Percentiles rank a stretch among this genome's conserved stretches.
These are phyloP conservation scores for Arvicanthis niloticus DNA, from an alignment of 2,113 vertebrate genomes.

Conservation along the genomic window DNA sequence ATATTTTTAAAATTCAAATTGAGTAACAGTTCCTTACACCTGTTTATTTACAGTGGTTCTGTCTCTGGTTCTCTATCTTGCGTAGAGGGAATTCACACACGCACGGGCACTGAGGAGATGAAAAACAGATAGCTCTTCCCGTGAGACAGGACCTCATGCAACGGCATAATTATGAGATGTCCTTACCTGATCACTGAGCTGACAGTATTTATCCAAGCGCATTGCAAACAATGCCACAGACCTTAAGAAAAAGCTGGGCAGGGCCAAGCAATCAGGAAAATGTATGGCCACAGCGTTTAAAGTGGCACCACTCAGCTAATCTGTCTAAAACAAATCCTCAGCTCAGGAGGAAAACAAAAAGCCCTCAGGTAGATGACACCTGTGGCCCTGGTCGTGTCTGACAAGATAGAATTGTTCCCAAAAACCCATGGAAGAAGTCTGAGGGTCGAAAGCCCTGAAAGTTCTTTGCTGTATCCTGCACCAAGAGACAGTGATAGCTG, in stretches of 20 bases:
- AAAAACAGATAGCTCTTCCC: conserved; percentile 76
- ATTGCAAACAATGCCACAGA: conserved; percentile 74
- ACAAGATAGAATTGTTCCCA: neutral
- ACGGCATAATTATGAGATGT: conserved; percentile 80
- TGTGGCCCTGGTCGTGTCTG: neutral
- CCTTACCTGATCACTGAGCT: conserved; percentile 79
- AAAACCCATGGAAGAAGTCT: neutral
- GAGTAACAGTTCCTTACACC: conserved; percentile 70
- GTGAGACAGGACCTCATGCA: conserved; percentile 77
- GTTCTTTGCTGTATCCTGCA: neutral
- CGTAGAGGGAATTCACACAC: conserved; percentile 20
- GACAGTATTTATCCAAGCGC: conserved; percentile 74
- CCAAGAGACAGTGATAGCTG: neutral
- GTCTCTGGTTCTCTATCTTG: neutral
- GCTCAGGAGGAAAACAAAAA: neutral
- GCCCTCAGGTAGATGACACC: neutral
- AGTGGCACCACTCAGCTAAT: conserved; percentile 59
- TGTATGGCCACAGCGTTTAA: conserved; percentile 53
- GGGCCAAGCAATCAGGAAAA: conserved; percentile 63
- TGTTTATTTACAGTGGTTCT: neutral
- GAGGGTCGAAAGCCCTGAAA: neutral
- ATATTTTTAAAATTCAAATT: conserved; percentile 50
- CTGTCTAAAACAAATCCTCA: neutral
- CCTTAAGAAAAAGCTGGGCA: conserved; percentile 70
- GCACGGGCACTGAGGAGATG: conserved; percentile 59